phyloP scores from a whole-genome alignment of 2,113 vertebrate species.

The Nyctereutes procyonoides region DNA sequence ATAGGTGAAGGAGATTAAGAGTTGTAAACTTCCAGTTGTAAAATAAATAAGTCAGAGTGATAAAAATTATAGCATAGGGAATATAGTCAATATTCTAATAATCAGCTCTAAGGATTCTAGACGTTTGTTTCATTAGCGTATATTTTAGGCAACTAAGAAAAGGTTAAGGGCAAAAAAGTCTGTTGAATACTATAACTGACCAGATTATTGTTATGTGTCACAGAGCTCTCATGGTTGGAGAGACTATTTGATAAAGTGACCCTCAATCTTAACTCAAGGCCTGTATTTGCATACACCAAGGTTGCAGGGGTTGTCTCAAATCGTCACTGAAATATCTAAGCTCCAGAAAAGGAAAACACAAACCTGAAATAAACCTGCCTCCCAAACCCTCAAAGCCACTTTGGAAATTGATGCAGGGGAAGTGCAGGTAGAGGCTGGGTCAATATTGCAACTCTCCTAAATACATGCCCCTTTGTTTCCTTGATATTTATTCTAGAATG shows the following conservation, averaged over 20 bases:
- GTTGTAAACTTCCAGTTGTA: background rate
- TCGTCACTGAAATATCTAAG: background rate
- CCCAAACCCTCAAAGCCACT: background rate
- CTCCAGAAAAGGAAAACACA: background rate
- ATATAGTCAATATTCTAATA: background rate
- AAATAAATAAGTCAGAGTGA: background rate
- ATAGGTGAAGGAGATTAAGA: background rate
- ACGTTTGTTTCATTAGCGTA: background rate
- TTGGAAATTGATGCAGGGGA: background rate
- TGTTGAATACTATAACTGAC: background rate
- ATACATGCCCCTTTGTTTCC: background rate
- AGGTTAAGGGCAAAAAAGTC: background rate
- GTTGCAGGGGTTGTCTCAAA: background rate
- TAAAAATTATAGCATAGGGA: background rate
- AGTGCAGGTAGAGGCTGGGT: background rate
- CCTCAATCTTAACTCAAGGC: background rate
- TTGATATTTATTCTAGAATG: background rate
- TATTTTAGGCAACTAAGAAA: conserved; percentile 17
- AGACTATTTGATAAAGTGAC: background rate
- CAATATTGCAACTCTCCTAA: background rate
- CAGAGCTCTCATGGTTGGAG: background rate
- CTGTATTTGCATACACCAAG: background rate
- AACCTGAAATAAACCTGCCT: background rate
- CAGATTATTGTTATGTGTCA: background rate
- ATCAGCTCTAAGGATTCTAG: background rate